Evolutionary conservation across 2,113 vertebrate genomes (phyloP).

Genomic region (Myocastor coypus): DNA sequence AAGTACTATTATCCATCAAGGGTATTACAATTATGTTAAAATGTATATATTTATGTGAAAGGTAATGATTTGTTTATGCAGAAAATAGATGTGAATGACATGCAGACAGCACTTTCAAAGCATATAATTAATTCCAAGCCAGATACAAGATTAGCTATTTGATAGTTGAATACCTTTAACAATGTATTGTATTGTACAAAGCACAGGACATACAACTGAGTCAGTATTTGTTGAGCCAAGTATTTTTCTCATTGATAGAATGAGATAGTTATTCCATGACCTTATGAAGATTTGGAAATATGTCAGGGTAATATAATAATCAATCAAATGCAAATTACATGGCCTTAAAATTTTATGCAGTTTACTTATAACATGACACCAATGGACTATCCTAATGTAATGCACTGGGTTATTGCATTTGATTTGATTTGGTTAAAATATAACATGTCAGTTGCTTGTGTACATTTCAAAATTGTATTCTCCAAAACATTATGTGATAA

Average conservation of each 20-base stretch:
- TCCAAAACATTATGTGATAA: not conserved
- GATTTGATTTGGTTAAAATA: slow-evolving; percentile 39
- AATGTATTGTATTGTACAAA: not conserved
- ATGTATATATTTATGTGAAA: not conserved
- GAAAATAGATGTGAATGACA: not conserved
- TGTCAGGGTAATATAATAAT: not conserved
- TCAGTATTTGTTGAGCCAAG: not conserved
- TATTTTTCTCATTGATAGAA: not conserved
- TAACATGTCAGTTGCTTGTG: not conserved
- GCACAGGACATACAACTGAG: not conserved
- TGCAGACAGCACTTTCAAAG: not conserved
- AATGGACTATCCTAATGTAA: not conserved
- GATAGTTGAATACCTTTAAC: not conserved
- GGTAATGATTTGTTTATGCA: not conserved
- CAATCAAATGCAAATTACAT: not conserved
- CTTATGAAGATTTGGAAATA: not conserved
- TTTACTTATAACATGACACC: slow-evolving; percentile 17
- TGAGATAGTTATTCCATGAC: not conserved
- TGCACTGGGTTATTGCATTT: not conserved
- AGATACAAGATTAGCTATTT: not conserved
- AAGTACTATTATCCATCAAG: not conserved
- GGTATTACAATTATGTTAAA: not conserved
- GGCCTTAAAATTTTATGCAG: not conserved
- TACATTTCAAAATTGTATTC: slow-evolving; percentile 7
- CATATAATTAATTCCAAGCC: not conserved